phyloP scores from a whole-genome alignment of 2,888 invertebrate species.

The Conistra vaccinii region DNA sequence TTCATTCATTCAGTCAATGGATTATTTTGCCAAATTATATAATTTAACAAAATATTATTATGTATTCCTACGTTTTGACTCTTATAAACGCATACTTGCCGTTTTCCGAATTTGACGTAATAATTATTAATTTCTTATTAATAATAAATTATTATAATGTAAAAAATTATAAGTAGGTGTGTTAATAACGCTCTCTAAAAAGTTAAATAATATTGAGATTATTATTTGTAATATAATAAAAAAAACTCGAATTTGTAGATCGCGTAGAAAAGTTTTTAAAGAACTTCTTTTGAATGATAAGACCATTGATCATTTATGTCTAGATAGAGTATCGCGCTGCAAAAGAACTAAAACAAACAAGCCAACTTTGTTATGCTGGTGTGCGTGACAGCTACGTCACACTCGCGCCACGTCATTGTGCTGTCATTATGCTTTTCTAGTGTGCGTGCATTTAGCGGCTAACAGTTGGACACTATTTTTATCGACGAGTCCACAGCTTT shows the following conservation, averaged over 20 bases:
- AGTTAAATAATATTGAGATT: slow-evolving; percentile 31
- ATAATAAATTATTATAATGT: slow-evolving; percentile 33
- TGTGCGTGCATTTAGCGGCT: too few species aligned
- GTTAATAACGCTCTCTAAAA: slow-evolving; percentile 56
- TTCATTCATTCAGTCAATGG: slow-evolving; percentile 9
- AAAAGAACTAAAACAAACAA: too few species aligned
- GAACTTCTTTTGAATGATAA: slow-evolving; percentile 26
- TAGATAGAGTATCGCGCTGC: too few species aligned
- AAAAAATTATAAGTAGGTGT: slow-evolving; percentile 37
- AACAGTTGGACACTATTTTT: too few species aligned
- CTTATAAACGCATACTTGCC: not conserved
- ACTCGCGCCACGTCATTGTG: too few species aligned
- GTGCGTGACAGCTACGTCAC: too few species aligned
- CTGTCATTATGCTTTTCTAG: too few species aligned
- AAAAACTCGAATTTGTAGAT: slow-evolving; percentile 57
- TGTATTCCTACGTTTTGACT: not conserved
- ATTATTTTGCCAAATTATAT: slow-evolving; percentile 2
- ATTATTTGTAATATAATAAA: slow-evolving; percentile 46
- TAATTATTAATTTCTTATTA: slow-evolving; percentile 23
- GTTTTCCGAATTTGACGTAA: slow-evolving; percentile 29
- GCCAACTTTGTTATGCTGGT: too few species aligned
- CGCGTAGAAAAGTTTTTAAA: slow-evolving; percentile 39
- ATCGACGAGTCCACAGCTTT: too few species aligned
- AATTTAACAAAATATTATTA: not conserved
- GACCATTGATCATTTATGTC: not conserved